Percentiles rank a stretch among this genome's conserved stretches.
Evolutionary conservation across 2,888 invertebrate genomes (phyloP).

Genomic region (Andrena marginata): DNA sequence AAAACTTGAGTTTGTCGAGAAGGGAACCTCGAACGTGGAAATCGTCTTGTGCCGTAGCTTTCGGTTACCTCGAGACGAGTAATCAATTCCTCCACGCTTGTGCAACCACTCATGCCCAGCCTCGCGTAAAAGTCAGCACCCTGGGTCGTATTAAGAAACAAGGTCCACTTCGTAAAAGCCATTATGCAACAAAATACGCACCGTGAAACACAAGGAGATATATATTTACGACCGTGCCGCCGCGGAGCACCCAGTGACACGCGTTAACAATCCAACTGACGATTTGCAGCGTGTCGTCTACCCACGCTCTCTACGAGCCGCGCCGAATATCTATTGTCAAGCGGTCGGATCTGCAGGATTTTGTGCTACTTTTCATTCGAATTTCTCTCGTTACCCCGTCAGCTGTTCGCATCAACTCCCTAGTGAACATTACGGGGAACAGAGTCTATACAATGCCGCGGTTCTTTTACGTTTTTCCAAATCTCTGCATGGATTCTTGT

Average conservation of each 20-base stretch:
- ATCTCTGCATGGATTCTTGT: not conserved
- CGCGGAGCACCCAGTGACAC: slow-evolving; percentile 53
- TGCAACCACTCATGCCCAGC: not conserved
- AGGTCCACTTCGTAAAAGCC: slow-evolving; percentile 35
- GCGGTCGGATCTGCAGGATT: slow-evolving; percentile 50
- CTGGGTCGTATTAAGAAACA: slow-evolving; percentile 48
- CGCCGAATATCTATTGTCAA: slow-evolving; percentile 64
- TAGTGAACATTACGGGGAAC: slow-evolving; percentile 10
- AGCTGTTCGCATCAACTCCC: slow-evolving; percentile 9
- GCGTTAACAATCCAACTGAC: slow-evolving; percentile 64
- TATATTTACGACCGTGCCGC: slow-evolving; percentile 51
- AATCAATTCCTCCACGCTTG: not conserved
- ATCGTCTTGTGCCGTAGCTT: not conserved
- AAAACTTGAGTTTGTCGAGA: not conserved
- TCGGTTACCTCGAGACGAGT: not conserved
- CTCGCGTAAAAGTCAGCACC: slow-evolving; percentile 21
- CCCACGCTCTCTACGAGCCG: slow-evolving; percentile 59
- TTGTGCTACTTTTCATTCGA: slow-evolving; percentile 40
- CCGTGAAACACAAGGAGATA: slow-evolving; percentile 49
- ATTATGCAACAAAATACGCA: slow-evolving; percentile 57
- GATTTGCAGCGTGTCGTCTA: slow-evolving; percentile 61
- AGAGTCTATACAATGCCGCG: not conserved
- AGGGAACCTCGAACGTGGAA: not conserved
- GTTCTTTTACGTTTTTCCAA: not conserved
- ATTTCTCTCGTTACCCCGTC: slow-evolving; percentile 33